These are phyloP conservation scores for Zaprionus ghesquierei DNA, from an alignment of 1,140 invertebrate species.

Conservation along the genomic window DNA sequence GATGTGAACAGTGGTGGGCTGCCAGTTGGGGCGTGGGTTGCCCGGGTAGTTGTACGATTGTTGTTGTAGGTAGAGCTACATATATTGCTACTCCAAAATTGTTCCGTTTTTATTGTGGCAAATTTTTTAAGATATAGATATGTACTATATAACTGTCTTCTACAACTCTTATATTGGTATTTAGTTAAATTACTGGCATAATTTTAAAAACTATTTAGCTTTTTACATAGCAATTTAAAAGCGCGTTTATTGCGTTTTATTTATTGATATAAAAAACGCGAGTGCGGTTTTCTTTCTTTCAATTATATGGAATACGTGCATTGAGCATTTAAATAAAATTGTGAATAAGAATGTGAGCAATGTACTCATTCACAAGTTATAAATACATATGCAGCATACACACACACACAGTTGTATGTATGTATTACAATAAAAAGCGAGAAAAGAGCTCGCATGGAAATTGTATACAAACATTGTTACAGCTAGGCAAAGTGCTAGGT, in stretches of 20 bases:
- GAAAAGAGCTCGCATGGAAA: background rate
- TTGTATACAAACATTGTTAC: background rate
- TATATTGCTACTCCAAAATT: background rate
- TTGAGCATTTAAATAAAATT: background rate
- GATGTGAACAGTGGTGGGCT: background rate
- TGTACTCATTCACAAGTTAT: background rate
- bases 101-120: too few species aligned
- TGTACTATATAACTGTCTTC: background rate
- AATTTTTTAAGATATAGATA: background rate
- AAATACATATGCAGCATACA: background rate
- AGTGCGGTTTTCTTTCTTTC: background rate
- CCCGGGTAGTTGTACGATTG: background rate
- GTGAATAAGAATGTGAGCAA: background rate
- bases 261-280: too few species aligned
- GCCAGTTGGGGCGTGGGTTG: background rate
- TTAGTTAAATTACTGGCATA: too few species aligned
- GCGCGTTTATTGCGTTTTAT: too few species aligned
- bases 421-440: background rate
- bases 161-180: too few species aligned
- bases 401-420: background rate
- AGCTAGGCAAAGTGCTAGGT: constrained; percentile 11
- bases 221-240: too few species aligned
- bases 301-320: background rate
- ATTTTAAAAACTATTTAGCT: too few species aligned
- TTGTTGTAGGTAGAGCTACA: background rate